Base-by-base conservation (phyloP, 64 coral and sea anemone genomes). In the Stichodactyla helianthus region DNA sequence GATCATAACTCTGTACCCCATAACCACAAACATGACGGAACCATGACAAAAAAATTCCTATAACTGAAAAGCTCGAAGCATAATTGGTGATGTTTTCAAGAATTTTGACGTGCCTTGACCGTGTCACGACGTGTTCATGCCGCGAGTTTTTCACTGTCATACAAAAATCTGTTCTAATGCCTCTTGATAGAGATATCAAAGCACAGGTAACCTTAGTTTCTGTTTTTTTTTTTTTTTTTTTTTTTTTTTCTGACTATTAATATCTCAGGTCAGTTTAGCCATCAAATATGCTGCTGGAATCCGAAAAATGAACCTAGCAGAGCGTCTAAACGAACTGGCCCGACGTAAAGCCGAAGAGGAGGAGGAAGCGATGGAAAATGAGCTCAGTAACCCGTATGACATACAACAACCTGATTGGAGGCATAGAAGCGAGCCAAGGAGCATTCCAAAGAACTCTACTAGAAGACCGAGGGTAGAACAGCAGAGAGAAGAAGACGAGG, bases 251-350 rank as follows among this genome's bases (percentile, higher is more conserved):
- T 78, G 78, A 0, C 26, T 74, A 11, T 70, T 85, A 35, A 35
- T 35, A 35, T 35, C 31, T 50, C 20, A 99, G 97, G 97, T 99
- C 22, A 99, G 97, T 22, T 86, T 99, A 35, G 97, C 97, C 10
- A 99, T 99, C 31, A 95, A 93, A 79, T 99, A 99, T 83, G 97
- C 97, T 23, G 90, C 97, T 59, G 86, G 90, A 68, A 92, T 81
- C 71, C 82, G 97, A 31, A 70, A 89, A 70, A 99, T 99, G 88
- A 95, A 99, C 60, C 85, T 99, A 18, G 97, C 97, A 22, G 84
- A 95, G 50, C 90, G 93, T 59, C 90, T 99, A 5, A 87, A 88
- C 77, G 82, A 92, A 52, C 58, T 99, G 13, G 97, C 97, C 2
- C 88, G 83, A 51, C 51, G 70, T 10, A 99, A 99, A 68, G 97